These are phyloP conservation scores for Bettongia penicillata DNA, from an alignment of 2,113 vertebrate genomes.

Conservation along the genomic window DNA sequence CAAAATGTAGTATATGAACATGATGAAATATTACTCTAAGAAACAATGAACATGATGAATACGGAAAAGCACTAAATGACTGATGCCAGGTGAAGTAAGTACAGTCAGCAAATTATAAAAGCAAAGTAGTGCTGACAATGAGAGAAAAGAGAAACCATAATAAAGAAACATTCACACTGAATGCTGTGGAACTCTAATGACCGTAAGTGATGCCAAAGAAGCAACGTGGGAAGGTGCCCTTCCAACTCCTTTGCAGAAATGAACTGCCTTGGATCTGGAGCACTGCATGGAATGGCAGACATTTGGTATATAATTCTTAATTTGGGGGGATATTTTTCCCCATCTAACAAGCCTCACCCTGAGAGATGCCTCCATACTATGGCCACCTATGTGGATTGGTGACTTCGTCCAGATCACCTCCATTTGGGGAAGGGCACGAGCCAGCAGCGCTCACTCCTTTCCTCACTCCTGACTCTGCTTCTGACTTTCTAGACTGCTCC, in stretches of 20 bases:
- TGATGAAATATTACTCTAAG: neutral
- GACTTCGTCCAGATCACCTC: neutral
- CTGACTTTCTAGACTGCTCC: too few relatives aligned
- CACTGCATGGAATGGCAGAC: neutral
- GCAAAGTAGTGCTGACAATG: neutral
- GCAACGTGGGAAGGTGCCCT: neutral
- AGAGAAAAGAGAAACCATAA: neutral
- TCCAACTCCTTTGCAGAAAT: neutral
- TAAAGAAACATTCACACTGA: neutral
- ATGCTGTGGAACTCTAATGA: neutral
- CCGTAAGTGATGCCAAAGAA: fast-evolving
- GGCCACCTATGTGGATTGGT: too few relatives aligned
- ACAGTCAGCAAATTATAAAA: neutral
- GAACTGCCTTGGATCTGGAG: neutral
- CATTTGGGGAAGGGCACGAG: too few relatives aligned
- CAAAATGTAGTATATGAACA: neutral
- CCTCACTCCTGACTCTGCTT: too few relatives aligned
- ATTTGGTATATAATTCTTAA: neutral
- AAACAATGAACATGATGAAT: neutral
- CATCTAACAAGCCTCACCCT: neutral
- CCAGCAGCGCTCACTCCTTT: too few relatives aligned
- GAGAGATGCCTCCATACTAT: neutral
- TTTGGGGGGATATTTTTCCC: neutral
- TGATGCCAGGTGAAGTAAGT: neutral
- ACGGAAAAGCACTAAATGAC: neutral